Evolutionary conservation across 2,888 invertebrate species (phyloP).

Genomic region (Pandemis corylana): DNA sequence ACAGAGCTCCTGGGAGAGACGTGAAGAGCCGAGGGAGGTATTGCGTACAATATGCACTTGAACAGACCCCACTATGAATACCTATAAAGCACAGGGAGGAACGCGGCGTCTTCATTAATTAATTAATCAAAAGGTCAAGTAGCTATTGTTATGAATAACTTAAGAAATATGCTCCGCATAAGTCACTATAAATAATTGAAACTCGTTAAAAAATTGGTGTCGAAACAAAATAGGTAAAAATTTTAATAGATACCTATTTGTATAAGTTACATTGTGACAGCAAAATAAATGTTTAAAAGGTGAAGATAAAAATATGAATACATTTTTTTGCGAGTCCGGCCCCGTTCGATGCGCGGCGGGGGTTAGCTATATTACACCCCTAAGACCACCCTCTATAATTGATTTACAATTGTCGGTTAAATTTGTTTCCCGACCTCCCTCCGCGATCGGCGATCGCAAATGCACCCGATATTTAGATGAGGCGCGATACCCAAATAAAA

Average conservation of each 20-base stretch:
- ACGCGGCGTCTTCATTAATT: constrained; percentile 65
- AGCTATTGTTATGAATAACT: constrained; percentile 40
- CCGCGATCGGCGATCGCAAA: constrained; percentile 74
- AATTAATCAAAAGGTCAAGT: constrained; percentile 53
- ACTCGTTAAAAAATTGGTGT: background rate
- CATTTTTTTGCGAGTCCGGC: constrained; percentile 57
- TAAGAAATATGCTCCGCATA: background rate
- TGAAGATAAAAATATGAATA: constrained; percentile 12
- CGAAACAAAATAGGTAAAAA: too few relatives aligned
- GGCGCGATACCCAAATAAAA: constrained; percentile 50
- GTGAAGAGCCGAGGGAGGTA: constrained; percentile 72
- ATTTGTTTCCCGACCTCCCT: constrained; percentile 83
- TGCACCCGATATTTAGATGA: constrained; percentile 57
- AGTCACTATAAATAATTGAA: background rate
- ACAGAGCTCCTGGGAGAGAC: constrained; percentile 76
- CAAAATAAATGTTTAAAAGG: background rate
- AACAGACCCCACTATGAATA: constrained; percentile 76
- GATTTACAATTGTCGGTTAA: constrained; percentile 85
- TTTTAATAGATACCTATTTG: too few relatives aligned
- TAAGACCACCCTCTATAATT: constrained; percentile 82
- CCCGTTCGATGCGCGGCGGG: constrained; percentile 63
- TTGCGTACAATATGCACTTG: constrained; percentile 85
- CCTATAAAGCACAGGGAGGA: constrained; percentile 70
- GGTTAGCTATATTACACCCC: constrained; percentile 77
- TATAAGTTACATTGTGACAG: background rate